A percentile compares a stretch with the other conserved stretches of the same genome.
Conservation (phyloP, 2,113 vertebrate genomes). For the Anas platyrhynchos region DNA sequence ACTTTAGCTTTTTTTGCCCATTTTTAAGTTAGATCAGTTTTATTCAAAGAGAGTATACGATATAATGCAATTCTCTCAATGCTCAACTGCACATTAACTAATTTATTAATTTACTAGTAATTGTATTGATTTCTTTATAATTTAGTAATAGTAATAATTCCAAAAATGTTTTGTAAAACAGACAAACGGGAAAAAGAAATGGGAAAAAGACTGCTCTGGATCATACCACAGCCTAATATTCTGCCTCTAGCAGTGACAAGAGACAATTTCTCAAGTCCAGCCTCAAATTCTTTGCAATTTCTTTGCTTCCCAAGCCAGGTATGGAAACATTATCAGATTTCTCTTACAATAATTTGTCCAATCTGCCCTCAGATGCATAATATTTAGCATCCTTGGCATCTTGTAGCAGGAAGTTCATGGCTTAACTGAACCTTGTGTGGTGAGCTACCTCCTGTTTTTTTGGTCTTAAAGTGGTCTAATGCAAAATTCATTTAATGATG, state of each 20-base stretch:
- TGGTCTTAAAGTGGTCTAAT: background rate
- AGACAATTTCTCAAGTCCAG: background rate
- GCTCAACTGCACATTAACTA: background rate
- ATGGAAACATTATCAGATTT: background rate
- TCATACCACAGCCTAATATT: background rate
- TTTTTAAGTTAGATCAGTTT: background rate
- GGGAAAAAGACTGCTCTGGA: background rate
- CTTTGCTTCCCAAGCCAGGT: background rate
- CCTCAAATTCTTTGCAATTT: background rate
- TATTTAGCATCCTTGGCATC: background rate
- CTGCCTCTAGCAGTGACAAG: background rate
- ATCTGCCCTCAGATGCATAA: background rate
- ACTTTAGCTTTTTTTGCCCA: fast-evolving
- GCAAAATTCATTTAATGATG: background rate
- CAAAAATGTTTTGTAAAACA: background rate
- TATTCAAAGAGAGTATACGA: background rate
- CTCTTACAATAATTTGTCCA: background rate
- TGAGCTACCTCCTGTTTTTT: background rate
- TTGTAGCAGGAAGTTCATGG: background rate
- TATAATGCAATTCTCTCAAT: background rate
- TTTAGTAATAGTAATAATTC: background rate
- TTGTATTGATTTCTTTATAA: background rate
- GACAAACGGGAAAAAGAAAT: background rate
- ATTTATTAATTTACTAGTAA: background rate
- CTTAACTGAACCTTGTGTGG: background rate